Evolutionary conservation across 2,888 invertebrate genomes (phyloP).

Genomic region (Calliopum simillimum): DNA sequence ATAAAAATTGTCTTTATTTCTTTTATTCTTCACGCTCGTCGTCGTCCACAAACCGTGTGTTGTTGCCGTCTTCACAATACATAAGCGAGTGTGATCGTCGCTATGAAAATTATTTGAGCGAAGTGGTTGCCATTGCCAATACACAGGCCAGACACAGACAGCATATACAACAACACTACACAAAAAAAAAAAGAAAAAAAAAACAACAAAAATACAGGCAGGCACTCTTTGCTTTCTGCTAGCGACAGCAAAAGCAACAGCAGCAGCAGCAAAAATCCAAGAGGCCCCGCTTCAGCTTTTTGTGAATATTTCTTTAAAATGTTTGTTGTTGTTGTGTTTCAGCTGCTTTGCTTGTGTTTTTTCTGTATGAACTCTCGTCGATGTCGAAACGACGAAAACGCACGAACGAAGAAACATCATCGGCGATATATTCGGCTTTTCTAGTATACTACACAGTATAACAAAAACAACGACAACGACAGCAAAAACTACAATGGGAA

Average conservation of each 20-base stretch:
- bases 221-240: conserved; percentile 1
- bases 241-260: conserved; percentile 24
- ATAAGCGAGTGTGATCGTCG: conserved; percentile 67
- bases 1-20: background rate
- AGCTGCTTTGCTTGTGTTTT: conserved; percentile 27
- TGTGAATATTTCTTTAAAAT: conserved; percentile 31
- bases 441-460: conserved; percentile 24
- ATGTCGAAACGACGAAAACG: conserved; percentile 26
- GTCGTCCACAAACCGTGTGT: conserved; percentile 24
- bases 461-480: conserved; percentile 13
- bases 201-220: conserved; percentile 13
- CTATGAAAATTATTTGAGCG: conserved; percentile 61
- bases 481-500: too few relatives aligned
- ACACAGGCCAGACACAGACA: conserved; percentile 32
- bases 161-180: conserved; percentile 34
- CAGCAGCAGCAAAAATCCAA: conserved; percentile 37
- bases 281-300: conserved; percentile 59
- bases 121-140: conserved; percentile 47
- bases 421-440: conserved; percentile 21
- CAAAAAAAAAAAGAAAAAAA: conserved; percentile 14
- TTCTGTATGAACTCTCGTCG: conserved; percentile 12
- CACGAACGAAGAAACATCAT: conserved; percentile 26
- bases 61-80: conserved; percentile 61
- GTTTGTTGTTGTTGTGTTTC: conserved; percentile 20
- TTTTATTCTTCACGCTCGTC: conserved; percentile 33